A percentile compares a stretch with the other conserved stretches of the same genome.
phyloP scores from a whole-genome alignment of 2,888 invertebrate species.

The Diadegma fenestrale region DNA sequence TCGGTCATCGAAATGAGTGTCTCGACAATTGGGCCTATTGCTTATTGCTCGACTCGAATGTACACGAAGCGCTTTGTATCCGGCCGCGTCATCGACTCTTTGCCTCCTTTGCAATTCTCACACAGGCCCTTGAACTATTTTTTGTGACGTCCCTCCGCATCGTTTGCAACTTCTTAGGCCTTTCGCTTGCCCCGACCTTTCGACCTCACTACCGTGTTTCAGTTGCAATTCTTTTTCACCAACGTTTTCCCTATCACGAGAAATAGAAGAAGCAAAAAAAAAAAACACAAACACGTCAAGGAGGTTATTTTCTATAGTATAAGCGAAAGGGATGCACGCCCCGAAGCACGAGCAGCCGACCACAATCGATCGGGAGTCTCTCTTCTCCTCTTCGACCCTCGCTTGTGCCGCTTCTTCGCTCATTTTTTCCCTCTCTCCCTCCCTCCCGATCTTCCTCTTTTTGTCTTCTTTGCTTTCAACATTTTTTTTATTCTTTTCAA shows the following conservation, averaged over 20 bases:
- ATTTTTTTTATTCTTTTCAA: neutral
- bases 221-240: constrained; percentile 48
- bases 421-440: constrained; percentile 18
- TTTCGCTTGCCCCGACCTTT: constrained; percentile 18
- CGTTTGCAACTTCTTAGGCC: constrained; percentile 63
- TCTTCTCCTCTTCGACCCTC: constrained; percentile 40
- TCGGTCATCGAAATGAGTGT: constrained; percentile 54
- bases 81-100: constrained; percentile 63
- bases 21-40: constrained; percentile 27
- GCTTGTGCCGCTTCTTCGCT: constrained; percentile 51
- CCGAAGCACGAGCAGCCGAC: constrained; percentile 52
- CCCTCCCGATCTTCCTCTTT: constrained; percentile 16
- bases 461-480: constrained; percentile 2
- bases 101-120: constrained; percentile 3
- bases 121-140: constrained; percentile 50
- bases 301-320: constrained; percentile 27
- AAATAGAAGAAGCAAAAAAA: neutral
- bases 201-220: constrained; percentile 14
- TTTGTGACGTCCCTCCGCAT: constrained; percentile 52
- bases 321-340: constrained; percentile 62
- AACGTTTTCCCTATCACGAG: constrained; percentile 68
- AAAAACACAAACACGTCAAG: constrained; percentile 36
- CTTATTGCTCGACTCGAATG: constrained; percentile 36
- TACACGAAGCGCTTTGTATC: constrained; percentile 38
- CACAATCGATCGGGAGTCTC: constrained; percentile 48